Evolutionary conservation across 2,888 invertebrate species (phyloP).

Genomic region (Macroteleia sp.): DNA sequence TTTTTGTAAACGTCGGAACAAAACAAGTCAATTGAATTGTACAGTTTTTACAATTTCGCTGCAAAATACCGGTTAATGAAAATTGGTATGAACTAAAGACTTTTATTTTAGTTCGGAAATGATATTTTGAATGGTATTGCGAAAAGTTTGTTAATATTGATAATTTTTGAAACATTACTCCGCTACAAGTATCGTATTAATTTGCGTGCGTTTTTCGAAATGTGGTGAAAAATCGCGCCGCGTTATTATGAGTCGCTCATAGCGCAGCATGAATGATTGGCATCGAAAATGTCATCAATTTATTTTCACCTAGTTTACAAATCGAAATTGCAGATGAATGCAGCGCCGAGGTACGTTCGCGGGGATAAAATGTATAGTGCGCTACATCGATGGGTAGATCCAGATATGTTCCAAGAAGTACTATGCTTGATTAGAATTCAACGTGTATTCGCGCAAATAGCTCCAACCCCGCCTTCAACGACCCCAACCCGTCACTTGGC

Average conservation of each 20-base stretch:
- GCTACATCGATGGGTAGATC: constrained; percentile 79
- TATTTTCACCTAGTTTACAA: constrained; percentile 56
- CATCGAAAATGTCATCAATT: constrained; percentile 50
- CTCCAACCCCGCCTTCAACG: constrained; percentile 72
- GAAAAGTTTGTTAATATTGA: not conserved
- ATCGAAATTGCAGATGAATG: constrained; percentile 49
- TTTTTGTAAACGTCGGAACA: not conserved
- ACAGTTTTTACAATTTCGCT: constrained; percentile 8
- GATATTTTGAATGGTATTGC: not conserved
- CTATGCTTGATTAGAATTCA: constrained; percentile 80
- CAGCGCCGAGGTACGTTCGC: constrained; percentile 30
- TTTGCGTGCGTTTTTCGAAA: constrained; percentile 1
- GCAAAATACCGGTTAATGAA: not conserved
- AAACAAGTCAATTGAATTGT: constrained; percentile 17
- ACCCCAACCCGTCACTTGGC: constrained; percentile 64
- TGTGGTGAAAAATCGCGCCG: not conserved
- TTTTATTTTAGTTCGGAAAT: too few species aligned
- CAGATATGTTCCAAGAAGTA: constrained; percentile 78
- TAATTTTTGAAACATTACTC: not conserved
- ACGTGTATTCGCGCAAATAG: constrained; percentile 72
- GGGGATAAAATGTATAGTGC: constrained; percentile 77
- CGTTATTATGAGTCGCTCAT: constrained; percentile 14
- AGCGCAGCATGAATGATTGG: constrained; percentile 22
- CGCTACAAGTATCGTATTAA: constrained; percentile 1
- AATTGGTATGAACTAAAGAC: not conserved